Evolutionary conservation across 1,140 invertebrate species (phyloP).

Genomic region (Brachionus koreanus): DNA sequence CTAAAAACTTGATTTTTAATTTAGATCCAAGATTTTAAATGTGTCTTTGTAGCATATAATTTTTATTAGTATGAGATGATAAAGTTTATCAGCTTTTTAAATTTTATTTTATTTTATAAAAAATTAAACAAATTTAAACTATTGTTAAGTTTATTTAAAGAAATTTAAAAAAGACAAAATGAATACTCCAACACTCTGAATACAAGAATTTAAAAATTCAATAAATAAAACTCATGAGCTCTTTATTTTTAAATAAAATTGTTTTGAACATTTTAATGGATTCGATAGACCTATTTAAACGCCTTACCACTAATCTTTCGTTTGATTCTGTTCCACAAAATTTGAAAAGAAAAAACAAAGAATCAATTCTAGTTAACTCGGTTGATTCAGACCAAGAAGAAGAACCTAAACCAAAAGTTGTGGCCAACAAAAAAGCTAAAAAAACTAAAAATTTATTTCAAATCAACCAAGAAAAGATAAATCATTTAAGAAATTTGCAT

Average conservation of each 20-base stretch:
- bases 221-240: background rate
- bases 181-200: background rate
- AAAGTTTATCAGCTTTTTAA: no score
- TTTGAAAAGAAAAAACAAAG: background rate
- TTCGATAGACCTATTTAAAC: constrained; percentile 18
- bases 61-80: no score
- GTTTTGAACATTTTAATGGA: background rate
- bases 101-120: no score
- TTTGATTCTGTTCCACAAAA: constrained; percentile 6
- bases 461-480: constrained; percentile 38
- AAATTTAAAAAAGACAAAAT: background rate
- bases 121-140: background rate
- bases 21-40: no score
- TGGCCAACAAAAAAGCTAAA: background rate
- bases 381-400: background rate
- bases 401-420: background rate
- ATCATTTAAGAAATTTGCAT: constrained; percentile 23
- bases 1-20: no score
- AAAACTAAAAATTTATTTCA: constrained; percentile 3
- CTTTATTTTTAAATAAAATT: background rate
- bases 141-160: background rate
- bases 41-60: no score
- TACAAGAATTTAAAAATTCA: background rate
- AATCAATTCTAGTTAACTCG: background rate
- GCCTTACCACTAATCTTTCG: constrained; percentile 37